Conservation (phyloP, 2,113 vertebrate species). For the Chaetodon auriga region DNA sequence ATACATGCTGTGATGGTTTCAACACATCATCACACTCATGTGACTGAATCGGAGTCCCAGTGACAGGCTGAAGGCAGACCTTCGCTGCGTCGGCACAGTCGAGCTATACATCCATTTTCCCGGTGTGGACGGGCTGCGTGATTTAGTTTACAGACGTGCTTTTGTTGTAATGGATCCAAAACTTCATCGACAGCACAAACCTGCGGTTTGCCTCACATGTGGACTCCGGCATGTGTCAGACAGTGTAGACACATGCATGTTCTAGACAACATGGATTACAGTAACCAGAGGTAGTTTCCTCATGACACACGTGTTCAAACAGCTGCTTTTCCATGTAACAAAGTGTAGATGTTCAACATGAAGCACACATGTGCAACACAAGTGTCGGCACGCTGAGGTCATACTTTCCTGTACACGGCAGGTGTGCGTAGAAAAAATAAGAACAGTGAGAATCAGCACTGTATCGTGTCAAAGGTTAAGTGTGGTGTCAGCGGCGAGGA, state of each 20-base stretch:
- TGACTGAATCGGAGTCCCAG: too few relatives aligned
- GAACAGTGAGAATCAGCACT: not conserved
- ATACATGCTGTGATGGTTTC: too few relatives aligned
- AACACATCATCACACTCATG: too few relatives aligned
- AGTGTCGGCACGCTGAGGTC: not conserved
- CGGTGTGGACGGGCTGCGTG: too few relatives aligned
- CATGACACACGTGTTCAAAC: not conserved
- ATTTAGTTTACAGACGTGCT: too few relatives aligned
- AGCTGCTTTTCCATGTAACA: not conserved
- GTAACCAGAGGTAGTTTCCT: not conserved
- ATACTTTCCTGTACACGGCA: not conserved
- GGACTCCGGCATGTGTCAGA: not conserved
- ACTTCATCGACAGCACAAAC: not conserved
- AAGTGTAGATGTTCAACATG: not conserved
- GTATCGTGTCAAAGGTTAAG: not conserved
- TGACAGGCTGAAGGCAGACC: too few relatives aligned
- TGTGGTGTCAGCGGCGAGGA: not conserved
- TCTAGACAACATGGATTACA: not conserved
- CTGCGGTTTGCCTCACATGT: not conserved
- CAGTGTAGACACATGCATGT: not conserved
- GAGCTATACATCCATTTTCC: too few relatives aligned
- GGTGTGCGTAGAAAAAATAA: not conserved
- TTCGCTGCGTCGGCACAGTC: too few relatives aligned
- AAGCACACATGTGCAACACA: not conserved
- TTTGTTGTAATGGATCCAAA: not conserved